These are phyloP conservation scores for Sarcophilus harrisii DNA, from an alignment of 2,797 vertebrate species.

Conservation along the genomic window DNA sequence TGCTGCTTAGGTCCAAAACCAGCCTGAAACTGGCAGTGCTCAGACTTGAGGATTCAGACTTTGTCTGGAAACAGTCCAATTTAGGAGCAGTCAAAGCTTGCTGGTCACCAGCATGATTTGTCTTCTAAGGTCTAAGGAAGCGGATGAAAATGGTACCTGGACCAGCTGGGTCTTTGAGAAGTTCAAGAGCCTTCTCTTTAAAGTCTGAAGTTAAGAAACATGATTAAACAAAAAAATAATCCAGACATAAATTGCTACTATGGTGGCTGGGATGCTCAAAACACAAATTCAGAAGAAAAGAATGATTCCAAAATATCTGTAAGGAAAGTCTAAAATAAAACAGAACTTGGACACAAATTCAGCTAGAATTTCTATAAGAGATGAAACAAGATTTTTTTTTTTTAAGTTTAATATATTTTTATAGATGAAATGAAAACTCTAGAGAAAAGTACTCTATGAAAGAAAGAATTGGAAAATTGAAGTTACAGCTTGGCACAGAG, in stretches of 20 bases:
- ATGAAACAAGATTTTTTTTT: neutral
- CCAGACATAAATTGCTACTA: neutral
- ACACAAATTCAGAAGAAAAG: neutral
- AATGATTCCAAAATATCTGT: neutral
- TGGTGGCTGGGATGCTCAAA: neutral
- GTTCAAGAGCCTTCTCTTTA: neutral
- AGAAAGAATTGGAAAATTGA: neutral
- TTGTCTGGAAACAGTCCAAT: neutral
- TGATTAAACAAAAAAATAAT: neutral
- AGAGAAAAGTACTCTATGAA: neutral
- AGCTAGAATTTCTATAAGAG: neutral
- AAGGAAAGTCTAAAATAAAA: neutral
- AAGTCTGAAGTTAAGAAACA: neutral
- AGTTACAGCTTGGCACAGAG: neutral
- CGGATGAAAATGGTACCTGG: neutral
- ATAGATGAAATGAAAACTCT: neutral
- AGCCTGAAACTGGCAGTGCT: neutral
- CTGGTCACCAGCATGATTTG: neutral
- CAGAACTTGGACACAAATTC: neutral
- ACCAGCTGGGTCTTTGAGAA: neutral
- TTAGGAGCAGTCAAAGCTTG: neutral
- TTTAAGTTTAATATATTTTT: neutral
- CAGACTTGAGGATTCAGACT: neutral
- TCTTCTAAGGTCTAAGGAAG: neutral
- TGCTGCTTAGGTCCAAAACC: neutral